Conservation (phyloP, 1,140 invertebrate species). For the Psix sp. region DNA sequence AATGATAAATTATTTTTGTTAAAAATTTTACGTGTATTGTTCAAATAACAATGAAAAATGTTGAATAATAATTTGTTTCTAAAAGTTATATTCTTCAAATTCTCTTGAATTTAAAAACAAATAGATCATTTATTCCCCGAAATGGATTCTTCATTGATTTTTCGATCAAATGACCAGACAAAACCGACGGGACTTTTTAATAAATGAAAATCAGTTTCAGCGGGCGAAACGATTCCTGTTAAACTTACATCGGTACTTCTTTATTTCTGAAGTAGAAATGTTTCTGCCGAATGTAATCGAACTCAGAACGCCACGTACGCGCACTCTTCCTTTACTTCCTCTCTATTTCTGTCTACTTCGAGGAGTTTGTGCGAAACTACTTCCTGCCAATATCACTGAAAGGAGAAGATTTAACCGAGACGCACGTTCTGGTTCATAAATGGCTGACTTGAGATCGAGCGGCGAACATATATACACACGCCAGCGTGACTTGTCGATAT, state of each 20-base stretch:
- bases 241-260: slow-evolving; percentile 55
- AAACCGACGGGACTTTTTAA: slow-evolving; percentile 21
- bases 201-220: slow-evolving; percentile 46
- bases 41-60: too few relatives aligned
- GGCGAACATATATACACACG: slow-evolving; percentile 38
- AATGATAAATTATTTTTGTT: too few relatives aligned
- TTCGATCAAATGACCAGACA: background rate
- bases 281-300: slow-evolving; percentile 54
- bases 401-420: slow-evolving; percentile 63
- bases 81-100: too few relatives aligned
- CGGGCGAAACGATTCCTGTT: slow-evolving; percentile 35
- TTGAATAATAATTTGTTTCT: too few relatives aligned
- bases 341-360: slow-evolving; percentile 54
- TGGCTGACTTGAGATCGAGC: slow-evolving; percentile 57
- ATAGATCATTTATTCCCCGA: too few relatives aligned
- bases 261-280: slow-evolving; percentile 54
- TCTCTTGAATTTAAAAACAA: too few relatives aligned
- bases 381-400: slow-evolving; percentile 63
- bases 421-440: slow-evolving; percentile 61
- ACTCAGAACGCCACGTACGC: slow-evolving; percentile 53
- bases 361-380: slow-evolving; percentile 61
- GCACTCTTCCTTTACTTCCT: slow-evolving; percentile 43
- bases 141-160: slow-evolving; percentile 12
- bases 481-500: slow-evolving; percentile 47
- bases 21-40: too few relatives aligned